Evolutionary conservation across 2,888 invertebrate genomes (phyloP).

Genomic region (Pomacea canaliculata): DNA sequence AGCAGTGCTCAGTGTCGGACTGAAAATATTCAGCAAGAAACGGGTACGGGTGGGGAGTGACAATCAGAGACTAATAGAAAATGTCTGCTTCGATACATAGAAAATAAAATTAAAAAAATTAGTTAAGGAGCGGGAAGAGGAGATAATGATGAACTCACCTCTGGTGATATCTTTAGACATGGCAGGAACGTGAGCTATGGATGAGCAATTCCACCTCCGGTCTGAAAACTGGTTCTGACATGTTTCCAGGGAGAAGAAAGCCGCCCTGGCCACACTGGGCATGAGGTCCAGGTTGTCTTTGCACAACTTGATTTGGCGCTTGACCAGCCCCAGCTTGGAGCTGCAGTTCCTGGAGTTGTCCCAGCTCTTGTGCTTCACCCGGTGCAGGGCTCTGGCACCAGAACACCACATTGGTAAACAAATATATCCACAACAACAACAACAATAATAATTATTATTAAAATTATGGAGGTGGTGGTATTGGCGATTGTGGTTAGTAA

Average conservation of each 20-base stretch:
- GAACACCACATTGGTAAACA: neutral
- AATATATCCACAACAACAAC: neutral
- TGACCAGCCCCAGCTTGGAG: constrained; percentile 52
- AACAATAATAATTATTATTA: no score
- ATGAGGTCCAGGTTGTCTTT: constrained; percentile 72
- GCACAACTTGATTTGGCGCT: constrained; percentile 59
- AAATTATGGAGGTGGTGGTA: no score
- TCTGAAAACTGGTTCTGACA: constrained; percentile 81
- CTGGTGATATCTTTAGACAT: constrained; percentile 83
- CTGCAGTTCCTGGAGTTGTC: constrained; percentile 61
- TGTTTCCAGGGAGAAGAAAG: constrained; percentile 75
- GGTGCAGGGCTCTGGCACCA: constrained; percentile 60
- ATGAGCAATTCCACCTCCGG: constrained; percentile 87
- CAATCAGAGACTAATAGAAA: no score
- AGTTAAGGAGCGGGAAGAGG: neutral
- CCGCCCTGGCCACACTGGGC: constrained; percentile 83
- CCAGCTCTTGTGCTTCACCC: constrained; percentile 60
- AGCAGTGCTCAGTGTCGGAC: no score
- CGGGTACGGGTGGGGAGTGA: no score
- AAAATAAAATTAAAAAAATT: no score
- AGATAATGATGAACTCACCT: constrained; percentile 73
- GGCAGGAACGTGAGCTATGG: constrained; percentile 79
- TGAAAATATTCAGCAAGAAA: no score
- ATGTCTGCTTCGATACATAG: no score
- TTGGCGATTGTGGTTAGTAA: no score